Evolutionary conservation across 1,140 invertebrate genomes (phyloP), one percentile per base, ranked within the genome.

Genomic region (Pachypsylla venusta): DNA sequence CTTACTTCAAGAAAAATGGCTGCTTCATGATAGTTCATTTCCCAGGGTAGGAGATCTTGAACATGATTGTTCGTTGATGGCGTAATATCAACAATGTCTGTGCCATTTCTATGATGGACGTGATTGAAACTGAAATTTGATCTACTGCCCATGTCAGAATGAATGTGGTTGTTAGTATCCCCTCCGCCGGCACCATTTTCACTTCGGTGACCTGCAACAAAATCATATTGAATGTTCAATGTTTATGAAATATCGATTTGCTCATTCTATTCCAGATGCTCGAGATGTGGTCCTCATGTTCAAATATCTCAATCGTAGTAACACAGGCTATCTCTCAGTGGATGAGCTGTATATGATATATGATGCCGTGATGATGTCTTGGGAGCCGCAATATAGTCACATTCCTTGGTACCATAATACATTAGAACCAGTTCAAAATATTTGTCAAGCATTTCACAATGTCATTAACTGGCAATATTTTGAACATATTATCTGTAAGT

Each of bases 21-120:
- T 42, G 88, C 87, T 69, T 93, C 89, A 67, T 90, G 84, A 71
- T 91, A 93, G 71, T 91, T 92, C 80, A 90, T 85, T 68, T 87
- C 82, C 88, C 88, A 92, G 64, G 82, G 42, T 19, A 48, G 42
- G 4, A 48, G 79, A 65, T 78, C 73, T 24, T 76, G 74, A 55
- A 73, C 73, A 3, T 75, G 72, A 68, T 73, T 69, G 61, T 72
- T 69, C 27, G 63, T 60, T 5, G 71, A 70, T n/a, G 73, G 71
- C 72, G 72, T n/a, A 71, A 68, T 0, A 70, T 75, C 20, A 71
- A 75, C 54, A 70, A 67, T 68, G 70, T 62, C 64, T 24, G 25
- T 57, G 12, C 30, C 63, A 53, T 71, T 67, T 16, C 60, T 26
- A 53, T 70, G 66, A 39, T 69, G 61, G n/a, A 48, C 42, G 7